These are phyloP conservation scores for Etheostoma spectabile DNA, from an alignment of 2,113 vertebrate genomes.

Conservation along the genomic window DNA sequence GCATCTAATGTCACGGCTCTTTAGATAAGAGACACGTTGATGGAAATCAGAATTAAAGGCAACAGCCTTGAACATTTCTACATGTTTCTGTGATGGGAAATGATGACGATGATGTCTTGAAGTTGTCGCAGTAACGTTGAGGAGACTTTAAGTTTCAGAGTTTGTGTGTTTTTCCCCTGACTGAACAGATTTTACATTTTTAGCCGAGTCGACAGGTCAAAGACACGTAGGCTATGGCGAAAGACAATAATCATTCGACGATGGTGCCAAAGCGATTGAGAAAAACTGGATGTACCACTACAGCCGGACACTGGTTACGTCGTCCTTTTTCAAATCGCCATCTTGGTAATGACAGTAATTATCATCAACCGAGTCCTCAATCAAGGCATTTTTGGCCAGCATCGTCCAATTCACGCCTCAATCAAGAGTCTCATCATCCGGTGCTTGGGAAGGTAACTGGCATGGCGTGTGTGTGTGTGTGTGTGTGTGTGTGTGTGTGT, in stretches of 20 bases:
- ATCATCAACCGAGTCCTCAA: slow-evolving; percentile 56
- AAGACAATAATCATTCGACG: too few relatives aligned
- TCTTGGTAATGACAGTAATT: slow-evolving; percentile 60
- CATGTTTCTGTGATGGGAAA: slow-evolving; percentile 22
- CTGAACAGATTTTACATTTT: background rate
- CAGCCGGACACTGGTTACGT: slow-evolving; percentile 38
- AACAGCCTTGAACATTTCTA: background rate
- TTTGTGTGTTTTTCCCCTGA: background rate
- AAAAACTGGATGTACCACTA: background rate
- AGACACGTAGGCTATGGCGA: background rate
- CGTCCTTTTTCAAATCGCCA: slow-evolving; percentile 29
- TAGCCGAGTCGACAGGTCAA: slow-evolving; percentile 1
- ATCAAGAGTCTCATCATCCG: slow-evolving; percentile 49
- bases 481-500: slow-evolving; percentile 26
- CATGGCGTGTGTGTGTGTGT: slow-evolving; percentile 35
- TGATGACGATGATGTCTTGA: background rate
- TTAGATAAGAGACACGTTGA: slow-evolving; percentile 10
- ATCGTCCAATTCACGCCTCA: slow-evolving; percentile 38
- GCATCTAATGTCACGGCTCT: slow-evolving; percentile 22
- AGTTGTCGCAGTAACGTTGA: background rate
- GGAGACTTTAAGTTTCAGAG: background rate
- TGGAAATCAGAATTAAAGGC: slow-evolving; percentile 30
- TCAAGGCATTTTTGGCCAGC: slow-evolving; percentile 44
- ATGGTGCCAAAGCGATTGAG: too few relatives aligned
- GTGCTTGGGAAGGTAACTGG: slow-evolving; percentile 58